Evolutionary conservation across 2,113 vertebrate genomes (phyloP).

Genomic region (Micronycteris hirsuta): DNA sequence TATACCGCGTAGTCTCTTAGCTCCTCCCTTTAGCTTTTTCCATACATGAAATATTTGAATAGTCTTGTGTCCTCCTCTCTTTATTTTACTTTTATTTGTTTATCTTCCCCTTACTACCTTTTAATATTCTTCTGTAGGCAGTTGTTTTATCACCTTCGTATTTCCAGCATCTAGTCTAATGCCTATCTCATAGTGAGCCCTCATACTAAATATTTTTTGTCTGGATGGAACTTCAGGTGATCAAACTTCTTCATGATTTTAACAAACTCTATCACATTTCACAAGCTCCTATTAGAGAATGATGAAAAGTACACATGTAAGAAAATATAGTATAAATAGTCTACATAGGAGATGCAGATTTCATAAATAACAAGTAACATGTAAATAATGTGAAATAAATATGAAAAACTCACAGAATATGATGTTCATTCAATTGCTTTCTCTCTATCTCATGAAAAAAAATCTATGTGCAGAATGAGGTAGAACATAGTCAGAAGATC

Average conservation of each 20-base stretch:
- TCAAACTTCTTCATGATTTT: neutral
- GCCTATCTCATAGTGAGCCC: neutral
- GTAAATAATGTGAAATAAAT: neutral
- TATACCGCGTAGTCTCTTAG: fast-evolving
- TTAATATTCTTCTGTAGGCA: neutral
- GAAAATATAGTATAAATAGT: neutral
- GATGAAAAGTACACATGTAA: neutral
- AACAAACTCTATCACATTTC: neutral
- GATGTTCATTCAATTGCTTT: neutral
- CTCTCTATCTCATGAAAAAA: neutral
- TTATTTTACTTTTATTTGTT: neutral
- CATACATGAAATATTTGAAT: neutral
- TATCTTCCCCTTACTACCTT: neutral
- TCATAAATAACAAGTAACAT: neutral
- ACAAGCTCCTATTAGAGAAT: neutral
- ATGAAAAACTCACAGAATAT: neutral
- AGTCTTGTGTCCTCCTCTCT: neutral
- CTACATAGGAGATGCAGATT: neutral
- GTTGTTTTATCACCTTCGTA: neutral
- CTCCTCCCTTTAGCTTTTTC: neutral
- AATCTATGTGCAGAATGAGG: neutral
- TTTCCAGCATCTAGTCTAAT: neutral
- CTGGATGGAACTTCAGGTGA: neutral
- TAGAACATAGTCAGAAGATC: neutral
- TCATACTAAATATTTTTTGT: neutral